Evolutionary conservation across 2,797 vertebrate species (phyloP), one percentile per base, ranked within the genome.

Genomic region (Luscinia luscinia): DNA sequence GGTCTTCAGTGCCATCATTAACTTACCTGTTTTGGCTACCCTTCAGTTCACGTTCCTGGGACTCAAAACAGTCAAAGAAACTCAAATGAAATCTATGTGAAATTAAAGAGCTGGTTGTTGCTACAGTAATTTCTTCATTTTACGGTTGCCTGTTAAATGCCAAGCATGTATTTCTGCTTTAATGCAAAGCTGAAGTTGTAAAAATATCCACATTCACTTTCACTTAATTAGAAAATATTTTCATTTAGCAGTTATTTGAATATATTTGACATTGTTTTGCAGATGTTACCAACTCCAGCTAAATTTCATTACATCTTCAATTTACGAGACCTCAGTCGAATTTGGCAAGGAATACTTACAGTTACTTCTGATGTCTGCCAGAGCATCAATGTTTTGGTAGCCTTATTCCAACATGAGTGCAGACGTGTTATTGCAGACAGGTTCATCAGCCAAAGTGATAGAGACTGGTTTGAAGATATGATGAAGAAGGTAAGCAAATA

Each of bases 251-350:
- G 32, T 36, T 84, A 63, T 49, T 41, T 86, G 28, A 92, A 48
- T 69, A 27, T 12, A 84, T 13, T 20, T 62, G 52, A 36, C 18
- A 19, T 95, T 95, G 13, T 96, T 95, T 97, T 95, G 43, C 96
- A 98, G 98, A 98, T 98, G 98, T 92, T 98, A 80, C 98, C 98
- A 17, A 98, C 98, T 68, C 98, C 98, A 36, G 98, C 98, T 18
- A 99, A 98, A 96, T 99, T 99, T 94, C 98, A 99, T 97, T 99
- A 99, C 95, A 96, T 98, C 91, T 98, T 99, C 94, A 99, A 98
- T 96, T 97, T 99, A 92, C 97, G 98, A 91, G 98, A 99, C 95
- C 97, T 98, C 81, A 98, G 98, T 95, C 98, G 98, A 28, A 98
- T 99, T 96, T 98, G 98, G 98, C 98, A 98, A 97, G 98, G 98